Base-by-base conservation (phyloP, 2,113 vertebrate species). In the Chloropsis cyanopogon region DNA sequence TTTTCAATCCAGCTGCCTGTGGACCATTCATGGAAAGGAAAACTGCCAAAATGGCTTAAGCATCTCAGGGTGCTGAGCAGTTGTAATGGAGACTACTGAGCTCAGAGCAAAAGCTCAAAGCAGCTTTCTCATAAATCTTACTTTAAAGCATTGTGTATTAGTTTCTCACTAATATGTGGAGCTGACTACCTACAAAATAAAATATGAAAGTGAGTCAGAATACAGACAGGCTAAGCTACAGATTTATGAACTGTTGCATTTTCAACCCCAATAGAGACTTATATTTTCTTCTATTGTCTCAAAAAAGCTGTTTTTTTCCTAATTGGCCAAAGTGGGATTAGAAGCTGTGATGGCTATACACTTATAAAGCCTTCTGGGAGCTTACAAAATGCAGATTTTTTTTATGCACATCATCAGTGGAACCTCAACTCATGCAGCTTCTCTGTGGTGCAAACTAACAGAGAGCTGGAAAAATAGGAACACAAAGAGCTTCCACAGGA, bases 241-340 rank as follows among this genome's bases (percentile, higher is more conserved):
- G 73, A 87, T 94, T 91, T 92, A 92, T 87, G 84, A 92, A 84
- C 56, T 39, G 14, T 31, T 92, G 35, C 22, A 56, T 94, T 94
- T 92, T 75, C 61, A 91, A 71, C 60, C 70, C 57, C 60, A 84
- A 3, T 20, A 54, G 84, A 86, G 76, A 71, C 22, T 87, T 63
- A 29, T 21, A 17, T 87, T 93, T 82, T 82, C n/a, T 95, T 89
- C 57, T 68, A 2, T 75, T 82, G 73, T 56, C 61, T 91, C 31
- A 87, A 53, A 81, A 91, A 92, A 63, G 4, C 16, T 56, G 17
- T 12, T 82, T 78, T 92, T 84, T 63, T 18, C 61, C 53, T 94
- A 96, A 87, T 79, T 94, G 95, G 65, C 52, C 41, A 10, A 87
- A 79, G 57, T 64, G 84, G 84, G 78, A 87, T 93, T 94, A 93